Conservation (phyloP, 2,888 invertebrate genomes). For the Lucinisca nassula region DNA sequence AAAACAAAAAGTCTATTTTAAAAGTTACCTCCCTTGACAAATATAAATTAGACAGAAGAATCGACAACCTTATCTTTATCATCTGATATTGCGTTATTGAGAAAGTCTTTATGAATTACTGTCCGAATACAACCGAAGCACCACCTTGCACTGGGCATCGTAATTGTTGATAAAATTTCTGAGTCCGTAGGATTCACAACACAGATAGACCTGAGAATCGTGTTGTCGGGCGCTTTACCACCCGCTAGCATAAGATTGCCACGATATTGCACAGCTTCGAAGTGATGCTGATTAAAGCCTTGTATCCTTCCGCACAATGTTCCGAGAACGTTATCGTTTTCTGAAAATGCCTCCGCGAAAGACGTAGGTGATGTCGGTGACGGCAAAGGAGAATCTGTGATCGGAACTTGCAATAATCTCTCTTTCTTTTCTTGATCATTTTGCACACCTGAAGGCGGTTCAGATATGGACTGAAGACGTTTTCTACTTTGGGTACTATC, state of each 20-base stretch:
- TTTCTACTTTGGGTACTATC: slow-evolving; percentile 49
- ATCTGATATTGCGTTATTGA: slow-evolving; percentile 71
- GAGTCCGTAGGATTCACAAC: slow-evolving; percentile 51
- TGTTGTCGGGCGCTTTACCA: slow-evolving; percentile 80
- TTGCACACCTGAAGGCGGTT: slow-evolving; percentile 66
- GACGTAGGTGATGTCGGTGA: slow-evolving; percentile 49
- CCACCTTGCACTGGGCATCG: slow-evolving; percentile 76
- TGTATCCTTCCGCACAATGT: slow-evolving; percentile 66
- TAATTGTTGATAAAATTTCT: slow-evolving; percentile 46
- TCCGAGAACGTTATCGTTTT: slow-evolving; percentile 58
- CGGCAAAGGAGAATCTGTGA: slow-evolving; percentile 46
- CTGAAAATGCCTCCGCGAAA: background rate
- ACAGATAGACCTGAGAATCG: slow-evolving; percentile 68
- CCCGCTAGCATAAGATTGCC: slow-evolving; percentile 77
- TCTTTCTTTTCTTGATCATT: slow-evolving; percentile 35
- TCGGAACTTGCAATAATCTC: slow-evolving; percentile 2
- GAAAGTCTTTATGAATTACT: slow-evolving; percentile 65
- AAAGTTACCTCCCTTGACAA: background rate
- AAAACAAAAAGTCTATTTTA: background rate
- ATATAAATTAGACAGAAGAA: background rate
- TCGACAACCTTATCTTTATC: background rate
- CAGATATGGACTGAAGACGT: slow-evolving; percentile 57
- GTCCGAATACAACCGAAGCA: slow-evolving; percentile 74
- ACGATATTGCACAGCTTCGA: slow-evolving; percentile 78
- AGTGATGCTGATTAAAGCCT: slow-evolving; percentile 77